Base-by-base conservation (phyloP, 2,113 vertebrate genomes). In the Chelonoidis abingdonii region DNA sequence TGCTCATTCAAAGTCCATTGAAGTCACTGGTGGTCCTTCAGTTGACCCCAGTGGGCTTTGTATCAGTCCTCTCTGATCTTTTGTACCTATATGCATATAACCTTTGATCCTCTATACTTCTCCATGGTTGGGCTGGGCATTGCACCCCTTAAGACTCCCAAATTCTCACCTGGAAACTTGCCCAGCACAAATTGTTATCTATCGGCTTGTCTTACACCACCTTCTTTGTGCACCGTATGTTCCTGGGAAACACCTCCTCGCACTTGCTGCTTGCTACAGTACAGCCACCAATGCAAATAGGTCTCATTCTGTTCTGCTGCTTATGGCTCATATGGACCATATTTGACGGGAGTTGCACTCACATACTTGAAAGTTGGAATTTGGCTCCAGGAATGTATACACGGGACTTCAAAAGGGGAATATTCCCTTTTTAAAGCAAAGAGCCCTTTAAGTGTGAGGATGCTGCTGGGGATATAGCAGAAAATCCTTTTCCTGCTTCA, bases 361-460 rank as follows among this genome's bases (percentile, higher is more conserved):
- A 50, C 12, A 0, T 0, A 0, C 16, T 78, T 82, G 56, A 35
- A 47, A 4, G 4, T 16, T 80, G 49, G 50, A 80, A 53, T n/a
- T 11, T 78, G 44, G 75, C 11, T 29, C 22, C 41, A 76, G 80
- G 53, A 19, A 35, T 0, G 17, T 12, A 86, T 6, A 25, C 1
- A 1, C 6, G 25, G 5, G 0, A 0, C 4, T 29, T 47, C 27
- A 88, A 38, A 41, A 79, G 59, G 38, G 53, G 5, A 5, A 3
- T 17, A 83, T 35, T 19, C 35, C 86, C 79, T 3, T 65, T 8
- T 16, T 27, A 29, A 72, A 83, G 3, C 8, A 90, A 80, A 5
- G 6, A 0, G 4, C 6, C n/a, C 35, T 10, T 49, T 24, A 17
- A n/a, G 25, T 2, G 35, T 52, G 57, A 35, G 14, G 31, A 78